Conservation (phyloP, 2,888 invertebrate genomes). For the Acholoe squamosa region DNA sequence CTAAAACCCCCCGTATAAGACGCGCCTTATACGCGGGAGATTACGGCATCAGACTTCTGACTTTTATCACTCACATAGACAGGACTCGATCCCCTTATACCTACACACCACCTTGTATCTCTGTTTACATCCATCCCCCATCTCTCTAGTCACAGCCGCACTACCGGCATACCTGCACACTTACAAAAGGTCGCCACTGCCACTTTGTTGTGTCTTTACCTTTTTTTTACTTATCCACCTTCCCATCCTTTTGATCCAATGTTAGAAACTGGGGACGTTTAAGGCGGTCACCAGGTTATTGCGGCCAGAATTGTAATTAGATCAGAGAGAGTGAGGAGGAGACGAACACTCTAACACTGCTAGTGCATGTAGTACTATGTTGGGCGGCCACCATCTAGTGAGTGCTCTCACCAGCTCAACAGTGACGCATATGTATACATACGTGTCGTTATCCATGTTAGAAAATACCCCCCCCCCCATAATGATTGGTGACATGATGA, state of each 20-base stretch:
- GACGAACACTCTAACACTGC: background rate
- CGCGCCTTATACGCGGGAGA: too few species aligned
- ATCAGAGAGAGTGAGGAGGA: background rate
- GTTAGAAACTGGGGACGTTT: constrained; percentile 7
- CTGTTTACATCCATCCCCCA: constrained; percentile 17
- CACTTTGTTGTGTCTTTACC: background rate
- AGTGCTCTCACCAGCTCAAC: too few species aligned
- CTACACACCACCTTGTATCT: background rate
- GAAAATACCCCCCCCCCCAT: too few species aligned
- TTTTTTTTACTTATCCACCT: background rate
- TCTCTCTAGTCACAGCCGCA: background rate
- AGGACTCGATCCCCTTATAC: too few species aligned
- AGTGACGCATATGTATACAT: too few species aligned
- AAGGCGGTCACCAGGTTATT: constrained; percentile 29
- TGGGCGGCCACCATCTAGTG: too few species aligned
- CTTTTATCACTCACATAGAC: too few species aligned
- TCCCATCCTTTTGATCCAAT: background rate
- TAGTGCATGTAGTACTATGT: too few species aligned
- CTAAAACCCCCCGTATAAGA: too few species aligned
- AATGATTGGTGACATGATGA: too few species aligned
- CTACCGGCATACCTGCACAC: background rate
- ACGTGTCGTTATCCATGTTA: too few species aligned
- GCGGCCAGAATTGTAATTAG: background rate
- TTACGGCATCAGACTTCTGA: too few species aligned
- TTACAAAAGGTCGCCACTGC: constrained; percentile 22